A percentile compares a stretch with the other conserved stretches of the same genome.
These are phyloP conservation scores for Chaetorhynchus papuensis DNA, from an alignment of 2,113 vertebrate genomes.

Conservation along the genomic window DNA sequence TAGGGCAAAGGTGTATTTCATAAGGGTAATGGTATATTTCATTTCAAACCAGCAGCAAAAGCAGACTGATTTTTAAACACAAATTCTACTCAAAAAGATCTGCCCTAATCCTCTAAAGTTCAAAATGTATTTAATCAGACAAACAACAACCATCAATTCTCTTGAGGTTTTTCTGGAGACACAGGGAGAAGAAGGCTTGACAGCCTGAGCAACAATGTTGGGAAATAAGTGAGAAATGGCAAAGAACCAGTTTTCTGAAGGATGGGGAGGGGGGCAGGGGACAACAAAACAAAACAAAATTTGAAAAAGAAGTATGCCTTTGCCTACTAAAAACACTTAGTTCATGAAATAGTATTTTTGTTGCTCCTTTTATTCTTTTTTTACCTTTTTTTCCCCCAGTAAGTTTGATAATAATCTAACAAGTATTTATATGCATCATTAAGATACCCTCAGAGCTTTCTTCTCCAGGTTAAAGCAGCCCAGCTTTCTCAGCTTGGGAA, in stretches of 20 bases:
- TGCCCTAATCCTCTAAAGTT: not conserved
- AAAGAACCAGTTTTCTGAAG: not conserved
- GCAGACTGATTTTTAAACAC: not conserved
- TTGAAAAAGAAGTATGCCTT: not conserved
- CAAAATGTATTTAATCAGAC: not conserved
- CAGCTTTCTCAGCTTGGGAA: not conserved
- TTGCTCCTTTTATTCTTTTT: not conserved
- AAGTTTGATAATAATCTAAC: not conserved
- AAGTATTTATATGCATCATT: not conserved
- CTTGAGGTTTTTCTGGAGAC: not conserved
- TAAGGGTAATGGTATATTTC: not conserved
- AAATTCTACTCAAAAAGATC: not conserved
- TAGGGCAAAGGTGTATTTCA: not conserved
- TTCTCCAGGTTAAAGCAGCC: not conserved
- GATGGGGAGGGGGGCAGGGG: fast-evolving
- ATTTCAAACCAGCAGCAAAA: not conserved
- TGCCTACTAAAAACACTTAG: not conserved
- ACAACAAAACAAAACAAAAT: not conserved
- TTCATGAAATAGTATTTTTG: not conserved
- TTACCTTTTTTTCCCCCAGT: fast-evolving
- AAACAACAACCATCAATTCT: not conserved
- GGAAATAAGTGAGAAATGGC: not conserved
- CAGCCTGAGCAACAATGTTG: not conserved
- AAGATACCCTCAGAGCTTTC: not conserved
- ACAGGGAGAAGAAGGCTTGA: not conserved